Conservation (phyloP, 2,888 invertebrate species). For the Rhagonycha lutea region DNA sequence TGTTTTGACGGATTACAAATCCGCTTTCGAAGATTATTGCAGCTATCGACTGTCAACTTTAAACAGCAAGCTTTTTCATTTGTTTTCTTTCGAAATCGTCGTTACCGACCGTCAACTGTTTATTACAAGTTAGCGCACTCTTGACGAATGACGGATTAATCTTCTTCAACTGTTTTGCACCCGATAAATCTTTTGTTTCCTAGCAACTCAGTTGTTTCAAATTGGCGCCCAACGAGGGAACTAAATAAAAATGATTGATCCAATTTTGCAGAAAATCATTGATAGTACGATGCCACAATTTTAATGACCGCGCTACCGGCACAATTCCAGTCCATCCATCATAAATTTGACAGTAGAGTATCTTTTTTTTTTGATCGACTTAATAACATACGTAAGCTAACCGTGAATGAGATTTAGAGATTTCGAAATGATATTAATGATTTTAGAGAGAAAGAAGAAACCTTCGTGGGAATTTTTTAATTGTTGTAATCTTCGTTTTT, state of each 20-base stretch:
- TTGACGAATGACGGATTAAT: too few species aligned
- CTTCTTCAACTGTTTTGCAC: too few species aligned
- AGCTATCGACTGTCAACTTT: too few species aligned
- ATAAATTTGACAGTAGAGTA: constrained; percentile 40
- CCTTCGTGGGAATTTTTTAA: background rate
- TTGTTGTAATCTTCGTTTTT: background rate
- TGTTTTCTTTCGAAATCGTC: too few species aligned
- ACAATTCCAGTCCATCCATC: constrained; percentile 46
- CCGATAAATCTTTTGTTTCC: too few species aligned
- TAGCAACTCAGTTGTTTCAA: background rate
- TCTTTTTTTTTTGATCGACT: constrained; percentile 24
- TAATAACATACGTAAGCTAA: constrained; percentile 16
- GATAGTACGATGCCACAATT: constrained; percentile 41
- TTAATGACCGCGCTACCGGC: constrained; percentile 52
- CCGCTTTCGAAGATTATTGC: too few species aligned
- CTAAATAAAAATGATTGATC: background rate
- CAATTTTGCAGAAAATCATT: constrained; percentile 2
- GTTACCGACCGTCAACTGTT: too few species aligned
- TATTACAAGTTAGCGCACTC: too few species aligned
- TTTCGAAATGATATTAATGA: constrained; percentile 21
- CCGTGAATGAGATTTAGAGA: background rate
- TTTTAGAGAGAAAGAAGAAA: constrained; percentile 12
- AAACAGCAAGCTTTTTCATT: too few species aligned
- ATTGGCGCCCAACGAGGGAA: background rate
- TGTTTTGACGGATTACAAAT: too few species aligned